Percentiles rank a stretch among this genome's conserved stretches.
Evolutionary conservation across 2,888 invertebrate species (phyloP).

Genomic region (Dioctria linearis): DNA sequence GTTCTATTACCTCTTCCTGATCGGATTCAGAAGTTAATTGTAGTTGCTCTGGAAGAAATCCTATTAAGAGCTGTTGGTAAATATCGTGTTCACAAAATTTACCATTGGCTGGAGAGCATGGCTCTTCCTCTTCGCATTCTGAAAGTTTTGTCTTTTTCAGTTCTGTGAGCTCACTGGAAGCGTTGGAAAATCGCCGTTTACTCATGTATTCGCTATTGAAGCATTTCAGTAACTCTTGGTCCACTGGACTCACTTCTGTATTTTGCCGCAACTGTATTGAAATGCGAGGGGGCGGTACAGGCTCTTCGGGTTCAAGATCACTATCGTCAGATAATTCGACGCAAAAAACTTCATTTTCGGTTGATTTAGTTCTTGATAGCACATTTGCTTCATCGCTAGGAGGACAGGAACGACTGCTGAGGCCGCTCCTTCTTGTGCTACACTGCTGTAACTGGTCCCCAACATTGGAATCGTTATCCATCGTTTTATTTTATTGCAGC

Average conservation of each 20-base stretch:
- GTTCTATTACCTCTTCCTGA: slow-evolving; percentile 16
- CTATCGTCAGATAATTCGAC: slow-evolving; percentile 43
- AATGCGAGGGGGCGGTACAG: not conserved
- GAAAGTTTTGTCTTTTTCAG: not conserved
- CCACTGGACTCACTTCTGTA: slow-evolving; percentile 5
- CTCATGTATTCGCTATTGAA: slow-evolving; percentile 29
- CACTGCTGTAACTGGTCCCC: too few relatives aligned
- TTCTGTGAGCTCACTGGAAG: not conserved
- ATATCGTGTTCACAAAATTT: not conserved
- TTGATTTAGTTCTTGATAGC: not conserved
- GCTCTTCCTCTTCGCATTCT: too few relatives aligned
- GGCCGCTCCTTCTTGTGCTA: not conserved
- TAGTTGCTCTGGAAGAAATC: not conserved
- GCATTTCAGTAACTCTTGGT: slow-evolving; percentile 5
- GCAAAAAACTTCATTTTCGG: slow-evolving; percentile 5
- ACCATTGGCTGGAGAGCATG: not conserved
- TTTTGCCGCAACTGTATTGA: slow-evolving; percentile 20
- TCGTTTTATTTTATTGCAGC: not conserved
- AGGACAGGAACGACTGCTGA: not conserved
- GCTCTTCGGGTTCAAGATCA: not conserved
- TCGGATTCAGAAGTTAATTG: not conserved
- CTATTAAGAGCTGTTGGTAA: not conserved
- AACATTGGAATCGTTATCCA: not conserved
- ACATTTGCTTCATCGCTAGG: not conserved
- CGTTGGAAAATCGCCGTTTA: not conserved